Percentiles rank a stretch among this genome's conserved stretches.
Conservation (phyloP, 2,113 vertebrate genomes). For the Tragelaphus buxtoni region DNA sequence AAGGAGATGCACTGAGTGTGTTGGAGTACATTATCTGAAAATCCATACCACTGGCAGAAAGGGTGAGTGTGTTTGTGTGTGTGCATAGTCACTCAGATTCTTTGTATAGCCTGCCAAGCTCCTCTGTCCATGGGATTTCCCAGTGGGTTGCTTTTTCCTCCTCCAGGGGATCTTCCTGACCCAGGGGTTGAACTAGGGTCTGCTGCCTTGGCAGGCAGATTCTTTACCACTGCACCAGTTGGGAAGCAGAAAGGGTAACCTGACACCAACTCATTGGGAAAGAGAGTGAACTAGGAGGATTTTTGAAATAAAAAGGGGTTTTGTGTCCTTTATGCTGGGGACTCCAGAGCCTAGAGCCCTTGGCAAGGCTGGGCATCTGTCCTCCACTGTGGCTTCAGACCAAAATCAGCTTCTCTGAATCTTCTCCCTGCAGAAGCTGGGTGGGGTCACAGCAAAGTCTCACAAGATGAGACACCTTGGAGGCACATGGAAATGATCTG, state of each 20-base stretch:
- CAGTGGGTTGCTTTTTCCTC: background rate
- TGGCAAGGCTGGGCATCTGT: background rate
- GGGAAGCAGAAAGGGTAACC: background rate
- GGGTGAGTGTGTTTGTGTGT: background rate
- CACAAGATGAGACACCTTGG: background rate
- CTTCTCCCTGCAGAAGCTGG: background rate
- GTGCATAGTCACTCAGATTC: background rate
- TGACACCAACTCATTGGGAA: background rate
- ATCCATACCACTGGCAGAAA: background rate
- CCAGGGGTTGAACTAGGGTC: background rate
- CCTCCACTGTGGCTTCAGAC: background rate
- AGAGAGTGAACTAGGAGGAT: background rate
- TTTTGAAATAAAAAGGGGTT: background rate
- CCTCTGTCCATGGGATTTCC: background rate
- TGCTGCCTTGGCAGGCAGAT: background rate
- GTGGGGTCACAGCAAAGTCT: background rate
- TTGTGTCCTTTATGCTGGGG: background rate
- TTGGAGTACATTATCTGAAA: background rate
- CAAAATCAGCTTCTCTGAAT: background rate
- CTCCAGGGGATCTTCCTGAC: background rate
- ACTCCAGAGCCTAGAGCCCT: background rate
- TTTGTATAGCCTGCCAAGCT: background rate
- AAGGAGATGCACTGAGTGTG: rapidly evolving
- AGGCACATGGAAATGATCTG: background rate
- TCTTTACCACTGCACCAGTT: background rate